phyloP scores from a whole-genome alignment of 2,888 invertebrate genomes.

The Amitus sp. region DNA sequence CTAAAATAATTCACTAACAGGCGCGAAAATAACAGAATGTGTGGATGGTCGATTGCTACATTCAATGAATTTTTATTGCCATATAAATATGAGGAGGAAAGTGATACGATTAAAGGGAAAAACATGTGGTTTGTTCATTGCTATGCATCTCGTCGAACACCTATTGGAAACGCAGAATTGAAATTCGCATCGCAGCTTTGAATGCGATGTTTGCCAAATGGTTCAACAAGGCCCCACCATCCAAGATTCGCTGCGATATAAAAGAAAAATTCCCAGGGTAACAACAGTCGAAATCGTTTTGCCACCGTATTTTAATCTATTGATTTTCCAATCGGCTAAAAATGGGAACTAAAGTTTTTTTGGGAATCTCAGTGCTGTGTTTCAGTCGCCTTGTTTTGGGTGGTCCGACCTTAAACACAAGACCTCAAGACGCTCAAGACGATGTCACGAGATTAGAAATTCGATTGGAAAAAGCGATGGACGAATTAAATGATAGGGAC shows the following conservation, averaged over 20 bases:
- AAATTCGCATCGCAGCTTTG: constrained; percentile 57
- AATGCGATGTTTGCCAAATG: constrained; percentile 61
- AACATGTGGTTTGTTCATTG: constrained; percentile 45
- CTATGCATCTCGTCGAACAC: constrained; percentile 46
- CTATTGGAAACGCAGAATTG: constrained; percentile 49
- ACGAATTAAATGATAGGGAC: constrained; percentile 50
- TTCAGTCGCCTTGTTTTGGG: constrained; percentile 26
- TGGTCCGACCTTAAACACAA: constrained; percentile 39
- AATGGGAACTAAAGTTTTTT: constrained; percentile 43
- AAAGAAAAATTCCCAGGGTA: constrained; percentile 58
- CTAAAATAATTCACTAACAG: no score
- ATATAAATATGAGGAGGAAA: constrained; percentile 50
- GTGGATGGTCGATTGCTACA: no score
- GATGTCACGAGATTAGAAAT: constrained; percentile 45
- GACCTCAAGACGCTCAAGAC: constrained; percentile 16
- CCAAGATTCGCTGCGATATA: constrained; percentile 45
- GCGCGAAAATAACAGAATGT: no score
- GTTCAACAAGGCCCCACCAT: constrained; percentile 60
- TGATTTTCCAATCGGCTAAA: constrained; percentile 19
- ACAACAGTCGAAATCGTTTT: constrained; percentile 56
- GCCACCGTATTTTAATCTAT: no score
- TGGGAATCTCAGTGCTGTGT: constrained; percentile 26
- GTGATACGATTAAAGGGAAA: constrained; percentile 60
- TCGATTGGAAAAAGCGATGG: constrained; percentile 52
- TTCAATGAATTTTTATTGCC: no score